Conservation (phyloP, 1,140 invertebrate species). For the Venturia canescens region DNA sequence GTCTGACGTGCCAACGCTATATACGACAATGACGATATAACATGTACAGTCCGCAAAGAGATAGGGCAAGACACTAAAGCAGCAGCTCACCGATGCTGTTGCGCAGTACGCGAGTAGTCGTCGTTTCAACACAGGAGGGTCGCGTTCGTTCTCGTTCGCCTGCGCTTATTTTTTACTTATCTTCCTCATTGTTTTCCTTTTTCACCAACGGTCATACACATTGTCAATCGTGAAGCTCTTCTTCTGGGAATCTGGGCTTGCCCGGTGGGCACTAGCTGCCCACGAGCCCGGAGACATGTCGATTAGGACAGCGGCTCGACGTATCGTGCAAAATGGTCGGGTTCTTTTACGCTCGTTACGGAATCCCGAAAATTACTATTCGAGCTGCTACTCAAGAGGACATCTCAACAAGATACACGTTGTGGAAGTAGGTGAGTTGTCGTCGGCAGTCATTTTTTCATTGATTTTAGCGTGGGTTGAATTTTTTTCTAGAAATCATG, state of each 20-base stretch:
- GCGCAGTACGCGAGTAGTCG: conserved; percentile 21
- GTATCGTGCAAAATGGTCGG: conserved; percentile 80
- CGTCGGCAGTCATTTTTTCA: neutral
- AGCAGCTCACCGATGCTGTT: conserved; percentile 9
- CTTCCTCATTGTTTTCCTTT: neutral
- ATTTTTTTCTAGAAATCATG: neutral
- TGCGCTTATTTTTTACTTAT: neutral
- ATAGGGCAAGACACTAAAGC: neutral
- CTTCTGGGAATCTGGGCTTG: conserved; percentile 52
- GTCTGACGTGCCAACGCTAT: no score
- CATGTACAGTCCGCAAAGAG: no score
- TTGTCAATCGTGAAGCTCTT: conserved; percentile 48
- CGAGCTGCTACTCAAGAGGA: conserved; percentile 54
- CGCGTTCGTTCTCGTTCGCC: neutral
- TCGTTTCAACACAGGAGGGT: conserved; percentile 11
- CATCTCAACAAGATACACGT: conserved; percentile 76
- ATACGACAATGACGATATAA: no score
- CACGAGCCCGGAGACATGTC: conserved; percentile 76
- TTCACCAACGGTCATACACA: neutral
- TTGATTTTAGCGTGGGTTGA: neutral
- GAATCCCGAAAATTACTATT: conserved; percentile 72
- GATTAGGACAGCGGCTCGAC: conserved; percentile 75
- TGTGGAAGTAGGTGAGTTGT: conserved; percentile 76
- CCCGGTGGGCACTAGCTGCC: conserved; percentile 67
- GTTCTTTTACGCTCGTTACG: conserved; percentile 73